Evolutionary conservation across 2,797 vertebrate genomes (phyloP).

Genomic region (Eidolon dupreanum): DNA sequence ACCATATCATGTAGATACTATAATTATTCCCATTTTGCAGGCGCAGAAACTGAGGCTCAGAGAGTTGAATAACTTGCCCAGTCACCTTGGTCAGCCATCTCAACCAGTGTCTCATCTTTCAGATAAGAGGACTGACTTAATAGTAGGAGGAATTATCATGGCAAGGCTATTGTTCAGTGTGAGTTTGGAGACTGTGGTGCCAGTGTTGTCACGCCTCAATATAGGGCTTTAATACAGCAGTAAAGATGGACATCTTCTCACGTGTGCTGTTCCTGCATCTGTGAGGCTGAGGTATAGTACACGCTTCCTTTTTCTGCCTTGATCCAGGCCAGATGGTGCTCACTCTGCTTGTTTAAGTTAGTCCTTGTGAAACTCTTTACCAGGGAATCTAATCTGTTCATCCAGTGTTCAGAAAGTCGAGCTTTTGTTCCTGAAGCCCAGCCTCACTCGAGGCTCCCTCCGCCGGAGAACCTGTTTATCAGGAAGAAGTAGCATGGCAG

Average conservation of each 20-base stretch:
- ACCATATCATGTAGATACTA: not conserved
- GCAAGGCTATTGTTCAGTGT: rapidly evolving
- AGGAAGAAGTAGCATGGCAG: conserved; percentile 54
- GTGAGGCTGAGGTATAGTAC: not conserved
- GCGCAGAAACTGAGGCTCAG: not conserved
- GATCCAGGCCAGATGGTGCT: not conserved
- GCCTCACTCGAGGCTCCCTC: conserved; percentile 27
- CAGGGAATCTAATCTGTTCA: conserved; percentile 56
- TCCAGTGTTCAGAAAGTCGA: conserved; percentile 39
- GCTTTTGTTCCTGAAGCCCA: conserved; percentile 67
- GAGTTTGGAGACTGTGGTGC: not conserved
- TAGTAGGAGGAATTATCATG: not conserved
- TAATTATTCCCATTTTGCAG: not conserved
- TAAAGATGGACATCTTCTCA: not conserved
- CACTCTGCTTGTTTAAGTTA: not conserved
- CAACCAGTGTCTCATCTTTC: not conserved
- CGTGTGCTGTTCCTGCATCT: rapidly evolving
- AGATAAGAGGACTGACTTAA: not conserved
- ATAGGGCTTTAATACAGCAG: not conserved
- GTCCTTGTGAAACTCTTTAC: conserved; percentile 49
- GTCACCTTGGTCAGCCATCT: not conserved
- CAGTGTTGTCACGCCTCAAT: not conserved
- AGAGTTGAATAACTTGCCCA: not conserved
- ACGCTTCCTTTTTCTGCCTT: not conserved
- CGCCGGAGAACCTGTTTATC: conserved; percentile 76